Conservation (phyloP, 2,113 vertebrate genomes). For the Helogale parvula region DNA sequence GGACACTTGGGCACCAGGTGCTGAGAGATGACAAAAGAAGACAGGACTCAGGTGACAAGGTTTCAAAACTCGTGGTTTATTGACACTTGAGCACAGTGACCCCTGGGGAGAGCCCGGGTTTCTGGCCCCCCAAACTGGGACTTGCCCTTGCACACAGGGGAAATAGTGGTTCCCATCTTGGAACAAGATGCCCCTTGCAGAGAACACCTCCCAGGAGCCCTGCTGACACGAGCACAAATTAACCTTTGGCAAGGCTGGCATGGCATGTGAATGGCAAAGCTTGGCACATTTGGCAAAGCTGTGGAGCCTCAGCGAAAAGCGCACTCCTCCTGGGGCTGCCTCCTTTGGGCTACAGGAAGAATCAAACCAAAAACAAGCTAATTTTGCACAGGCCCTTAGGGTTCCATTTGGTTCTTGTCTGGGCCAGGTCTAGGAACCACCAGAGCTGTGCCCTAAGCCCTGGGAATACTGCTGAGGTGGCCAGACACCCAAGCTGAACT, state of each 20-base stretch:
- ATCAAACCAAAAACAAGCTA: background rate
- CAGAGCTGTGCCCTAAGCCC: background rate
- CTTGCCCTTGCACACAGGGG: background rate
- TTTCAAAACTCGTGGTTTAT: conserved; percentile 60
- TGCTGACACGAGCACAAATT: background rate
- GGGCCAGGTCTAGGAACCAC: background rate
- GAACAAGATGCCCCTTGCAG: background rate
- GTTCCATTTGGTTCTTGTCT: fast-evolving
- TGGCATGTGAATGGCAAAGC: conserved; percentile 4
- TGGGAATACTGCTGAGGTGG: conserved; percentile 28
- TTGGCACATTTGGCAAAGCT: conserved; percentile 18
- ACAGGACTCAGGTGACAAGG: background rate
- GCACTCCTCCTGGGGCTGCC: background rate
- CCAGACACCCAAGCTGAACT: background rate
- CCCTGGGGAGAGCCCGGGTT: background rate
- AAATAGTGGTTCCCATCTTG: background rate
- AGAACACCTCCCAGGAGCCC: background rate
- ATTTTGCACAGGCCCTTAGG: background rate
- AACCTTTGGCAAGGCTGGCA: conserved; percentile 53
- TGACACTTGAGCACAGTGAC: conserved; percentile 51
- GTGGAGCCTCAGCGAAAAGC: background rate
- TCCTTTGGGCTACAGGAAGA: background rate
- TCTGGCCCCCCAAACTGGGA: background rate
- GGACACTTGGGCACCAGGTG: background rate
- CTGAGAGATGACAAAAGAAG: background rate